phyloP scores from a whole-genome alignment of 2,888 invertebrate genomes.

The Dinocampus coccinellae region DNA sequence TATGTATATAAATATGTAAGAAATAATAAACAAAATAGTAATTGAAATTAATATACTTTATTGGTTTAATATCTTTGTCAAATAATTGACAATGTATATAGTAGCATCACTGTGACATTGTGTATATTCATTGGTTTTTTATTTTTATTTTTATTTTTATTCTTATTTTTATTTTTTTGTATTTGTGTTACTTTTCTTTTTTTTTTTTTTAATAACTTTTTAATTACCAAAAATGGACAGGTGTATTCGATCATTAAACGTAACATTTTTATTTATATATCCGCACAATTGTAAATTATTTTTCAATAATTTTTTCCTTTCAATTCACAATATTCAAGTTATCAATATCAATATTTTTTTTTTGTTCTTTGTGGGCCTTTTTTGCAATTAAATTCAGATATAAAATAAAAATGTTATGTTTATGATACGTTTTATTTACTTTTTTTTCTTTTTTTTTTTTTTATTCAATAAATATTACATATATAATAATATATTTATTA shows the following conservation, averaged over 20 bases:
- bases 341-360: too few relatives aligned
- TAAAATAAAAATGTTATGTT: conserved; percentile 49
- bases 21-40: conserved; percentile 44
- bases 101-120: conserved; percentile 45
- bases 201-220: conserved; percentile 32
- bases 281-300: conserved; percentile 8
- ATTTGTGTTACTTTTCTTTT: conserved; percentile 30
- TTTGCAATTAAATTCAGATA: too few relatives aligned
- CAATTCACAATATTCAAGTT: background rate
- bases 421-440: conserved; percentile 44
- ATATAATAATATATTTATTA: conserved; percentile 58
- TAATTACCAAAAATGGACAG: conserved; percentile 58
- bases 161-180: conserved; percentile 34
- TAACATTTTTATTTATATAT: conserved; percentile 47
- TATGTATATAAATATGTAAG: background rate
- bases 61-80: background rate
- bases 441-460: conserved; percentile 43
- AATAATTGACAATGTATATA: conserved; percentile 45
- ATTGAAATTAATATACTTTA: background rate
- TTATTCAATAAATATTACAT: conserved; percentile 65
- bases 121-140: conserved; percentile 36
- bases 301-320: conserved; percentile 6
- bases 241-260: conserved; percentile 43
- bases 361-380: too few relatives aligned
- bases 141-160: conserved; percentile 31